Base-by-base conservation (phyloP, 1,140 invertebrate species). In the Steinernema feltiae region DNA sequence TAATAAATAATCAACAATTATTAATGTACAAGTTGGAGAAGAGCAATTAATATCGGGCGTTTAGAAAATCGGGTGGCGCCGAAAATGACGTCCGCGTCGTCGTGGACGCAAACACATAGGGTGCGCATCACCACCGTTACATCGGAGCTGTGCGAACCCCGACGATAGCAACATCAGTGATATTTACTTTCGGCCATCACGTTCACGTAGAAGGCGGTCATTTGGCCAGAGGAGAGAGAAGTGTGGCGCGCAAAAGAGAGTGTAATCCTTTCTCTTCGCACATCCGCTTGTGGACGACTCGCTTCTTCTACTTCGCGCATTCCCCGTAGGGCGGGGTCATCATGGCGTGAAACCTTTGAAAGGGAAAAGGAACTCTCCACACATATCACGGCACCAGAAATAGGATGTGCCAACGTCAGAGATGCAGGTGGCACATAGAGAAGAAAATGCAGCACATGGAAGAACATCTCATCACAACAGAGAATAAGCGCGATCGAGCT, bases 241-340 rank as follows among this genome's bases (percentile, higher is more conserved):
- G 35, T 41, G 7, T 7, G 35, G 35, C 7, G 35, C 35, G 35
- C 7, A 41, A 18, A 7, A 18, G 35, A 63, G 53, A 63, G 53
- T 63, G 53, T 27, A 63, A 63, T 63, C 53, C 53, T 63, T 63
- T 63, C 15, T 63, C 53, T 63, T 63, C 53, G 53, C 53, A 3
- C 24, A 63, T 63, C 53, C 53, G 35, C 35, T 41, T 41, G 53
- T 63, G 53, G 53, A 63, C 53, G 53, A 63, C 15, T 3, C 12
- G 53, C 53, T 63, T 17, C 53, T 63, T 63, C 53, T 63, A 63
- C 53, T 63, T 63, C 24, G 12, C 12, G 53, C 53, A 27, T 15
- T 63, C 35, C 35, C 35, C 7, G 35, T 41, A 18, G 53, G 53
- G 53, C 53, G 53, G 53, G 53, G 53, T 63, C 53, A 27, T 63